A percentile compares a stretch with the other conserved stretches of the same genome.
Conservation (phyloP, 2,113 vertebrate species). For the Tenebrosternarchus preto region DNA sequence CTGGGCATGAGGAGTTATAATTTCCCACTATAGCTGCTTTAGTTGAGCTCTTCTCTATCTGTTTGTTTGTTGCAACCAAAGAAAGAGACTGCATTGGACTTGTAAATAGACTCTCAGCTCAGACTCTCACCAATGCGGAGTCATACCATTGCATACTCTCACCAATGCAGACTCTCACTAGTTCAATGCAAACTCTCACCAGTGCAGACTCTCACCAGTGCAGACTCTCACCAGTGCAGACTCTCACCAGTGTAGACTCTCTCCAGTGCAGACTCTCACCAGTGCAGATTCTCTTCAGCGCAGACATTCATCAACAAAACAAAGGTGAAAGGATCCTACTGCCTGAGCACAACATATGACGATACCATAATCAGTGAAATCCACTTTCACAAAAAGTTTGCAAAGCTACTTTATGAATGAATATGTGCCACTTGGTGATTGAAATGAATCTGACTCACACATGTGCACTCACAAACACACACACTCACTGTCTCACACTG, state of each 20-base stretch:
- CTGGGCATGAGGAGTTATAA: slow-evolving; percentile 28
- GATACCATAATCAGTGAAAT: slow-evolving; percentile 64
- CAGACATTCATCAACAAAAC: no score
- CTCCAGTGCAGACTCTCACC: background rate
- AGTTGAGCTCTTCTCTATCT: background rate
- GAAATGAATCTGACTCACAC: slow-evolving; percentile 27
- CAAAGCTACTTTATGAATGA: slow-evolving; percentile 58
- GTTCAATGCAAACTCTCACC: background rate
- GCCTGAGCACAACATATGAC: no score
- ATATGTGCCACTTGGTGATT: slow-evolving; percentile 16
- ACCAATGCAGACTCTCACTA: no score
- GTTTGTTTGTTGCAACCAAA: slow-evolving; percentile 6
- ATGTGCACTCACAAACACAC: slow-evolving; percentile 12
- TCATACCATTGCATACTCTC: no score
- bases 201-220: no score
- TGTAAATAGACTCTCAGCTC: no score
- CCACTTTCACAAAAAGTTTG: slow-evolving; percentile 59
- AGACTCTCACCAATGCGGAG: background rate
- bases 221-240: background rate
- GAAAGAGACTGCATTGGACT: slow-evolving; percentile 3
- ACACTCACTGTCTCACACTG: no score
- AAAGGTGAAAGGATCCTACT: no score
- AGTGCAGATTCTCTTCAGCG: no score
- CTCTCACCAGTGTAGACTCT: background rate
- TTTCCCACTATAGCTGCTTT: slow-evolving; percentile 25